These are phyloP conservation scores for Prosapia bicincta DNA, from an alignment of 2,888 invertebrate species.

Conservation along the genomic window DNA sequence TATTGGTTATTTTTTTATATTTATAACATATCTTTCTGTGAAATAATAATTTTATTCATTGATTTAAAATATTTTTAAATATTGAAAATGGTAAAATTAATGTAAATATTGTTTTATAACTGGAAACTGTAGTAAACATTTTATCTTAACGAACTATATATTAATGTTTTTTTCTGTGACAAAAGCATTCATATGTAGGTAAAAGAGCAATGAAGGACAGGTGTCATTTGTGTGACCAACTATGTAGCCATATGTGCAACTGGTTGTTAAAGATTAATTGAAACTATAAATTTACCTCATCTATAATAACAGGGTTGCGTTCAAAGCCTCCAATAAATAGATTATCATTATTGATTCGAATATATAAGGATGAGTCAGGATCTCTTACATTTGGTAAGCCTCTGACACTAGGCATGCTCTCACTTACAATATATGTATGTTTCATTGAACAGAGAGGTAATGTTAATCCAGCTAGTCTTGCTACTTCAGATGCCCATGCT, in stretches of 20 bases:
- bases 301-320: slow-evolving; percentile 74
- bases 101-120: too few species aligned
- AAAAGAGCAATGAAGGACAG: too few species aligned
- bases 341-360: slow-evolving; percentile 78
- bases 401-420: slow-evolving; percentile 68
- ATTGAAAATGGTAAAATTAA: too few species aligned
- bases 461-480: slow-evolving; percentile 60
- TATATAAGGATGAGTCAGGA: slow-evolving; percentile 79
- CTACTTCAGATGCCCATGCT: slow-evolving; percentile 77
- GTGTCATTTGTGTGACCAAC: background rate
- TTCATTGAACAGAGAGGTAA: slow-evolving; percentile 81
- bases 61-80: too few species aligned
- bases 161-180: too few species aligned
- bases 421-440: slow-evolving; percentile 84
- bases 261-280: background rate
- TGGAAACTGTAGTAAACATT: too few species aligned
- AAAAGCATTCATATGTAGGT: too few species aligned
- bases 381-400: slow-evolving; percentile 80
- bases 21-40: too few species aligned
- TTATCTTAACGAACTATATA: too few species aligned
- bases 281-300: slow-evolving; percentile 53
- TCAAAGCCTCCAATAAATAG: slow-evolving; percentile 88
- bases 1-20: too few species aligned
- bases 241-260: background rate
- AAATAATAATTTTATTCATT: too few species aligned